Evolutionary conservation across 2,888 invertebrate species (phyloP).

Genomic region (Neria commutata): DNA sequence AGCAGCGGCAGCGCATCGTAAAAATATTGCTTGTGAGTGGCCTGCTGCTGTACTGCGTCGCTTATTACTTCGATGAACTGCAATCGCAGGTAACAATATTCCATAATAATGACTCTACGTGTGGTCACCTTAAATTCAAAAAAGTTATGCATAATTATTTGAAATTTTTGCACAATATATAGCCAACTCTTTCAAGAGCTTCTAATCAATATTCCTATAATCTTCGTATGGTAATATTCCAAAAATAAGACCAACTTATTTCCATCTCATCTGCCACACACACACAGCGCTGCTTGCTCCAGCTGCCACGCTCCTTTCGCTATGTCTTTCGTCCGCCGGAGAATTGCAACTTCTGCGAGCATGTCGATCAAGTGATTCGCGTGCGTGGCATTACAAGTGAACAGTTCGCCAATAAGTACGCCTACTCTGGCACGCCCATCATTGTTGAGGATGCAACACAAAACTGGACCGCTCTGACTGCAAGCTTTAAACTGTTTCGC

Average conservation of each 20-base stretch:
- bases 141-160: neutral
- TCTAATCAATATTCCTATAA: too few relatives aligned
- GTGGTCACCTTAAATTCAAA: neutral
- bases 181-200: too few relatives aligned
- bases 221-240: too few relatives aligned
- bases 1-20: neutral
- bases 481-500: too few relatives aligned
- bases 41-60: slow-evolving; percentile 20
- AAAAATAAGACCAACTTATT: too few relatives aligned
- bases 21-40: slow-evolving; percentile 30
- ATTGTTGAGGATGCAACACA: slow-evolving; percentile 82
- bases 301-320: slow-evolving; percentile 46
- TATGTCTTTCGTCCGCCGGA: slow-evolving; percentile 76
- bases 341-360: slow-evolving; percentile 78
- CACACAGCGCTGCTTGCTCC: slow-evolving; percentile 43
- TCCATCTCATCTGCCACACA: too few relatives aligned
- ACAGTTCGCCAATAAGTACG: slow-evolving; percentile 76
- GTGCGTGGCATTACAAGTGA: slow-evolving; percentile 70
- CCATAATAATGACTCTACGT: too few relatives aligned
- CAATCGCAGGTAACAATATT: slow-evolving; percentile 45
- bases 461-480: slow-evolving; percentile 79
- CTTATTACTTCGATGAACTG: slow-evolving; percentile 42
- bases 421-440: slow-evolving; percentile 80
- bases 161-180: too few relatives aligned
- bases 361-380: slow-evolving; percentile 69